Evolutionary conservation across 2,113 vertebrate species (phyloP).

Genomic region (Ifrita kowaldi): DNA sequence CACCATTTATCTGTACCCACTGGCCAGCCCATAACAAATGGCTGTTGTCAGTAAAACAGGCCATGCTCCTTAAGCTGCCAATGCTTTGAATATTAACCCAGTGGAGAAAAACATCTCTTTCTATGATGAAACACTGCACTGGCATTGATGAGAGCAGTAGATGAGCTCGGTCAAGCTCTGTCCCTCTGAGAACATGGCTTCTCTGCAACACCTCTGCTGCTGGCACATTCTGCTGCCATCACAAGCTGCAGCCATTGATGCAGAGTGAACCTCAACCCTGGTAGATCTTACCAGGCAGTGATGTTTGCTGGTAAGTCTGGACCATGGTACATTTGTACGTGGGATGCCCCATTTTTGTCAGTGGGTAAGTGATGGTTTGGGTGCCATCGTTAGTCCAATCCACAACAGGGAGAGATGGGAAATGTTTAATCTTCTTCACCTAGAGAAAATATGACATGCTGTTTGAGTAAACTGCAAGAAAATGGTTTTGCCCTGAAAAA

Average conservation of each 20-base stretch:
- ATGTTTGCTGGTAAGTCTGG: not conserved
- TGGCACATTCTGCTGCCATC: rapidly evolving
- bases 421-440: not conserved
- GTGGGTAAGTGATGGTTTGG: not conserved
- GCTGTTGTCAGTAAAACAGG: not conserved
- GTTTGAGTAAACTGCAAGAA: not conserved
- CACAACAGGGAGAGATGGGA: not conserved
- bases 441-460: not conserved
- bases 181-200: not conserved
- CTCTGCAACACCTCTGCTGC: not conserved
- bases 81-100: not conserved
- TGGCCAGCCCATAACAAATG: not conserved
- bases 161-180: not conserved
- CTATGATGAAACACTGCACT: not conserved
- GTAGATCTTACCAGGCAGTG: not conserved
- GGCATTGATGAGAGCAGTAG: not conserved
- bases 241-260: not conserved
- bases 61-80: not conserved
- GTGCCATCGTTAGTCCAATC: not conserved
- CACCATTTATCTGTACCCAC: not conserved
- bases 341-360: not conserved
- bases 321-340: too few relatives aligned
- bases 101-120: not conserved
- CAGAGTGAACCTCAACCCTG: not conserved
- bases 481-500: not conserved